Percentiles rank a stretch among this genome's conserved stretches.
phyloP scores from a whole-genome alignment of 2,797 vertebrate species.

The Chelmon rostratus region DNA sequence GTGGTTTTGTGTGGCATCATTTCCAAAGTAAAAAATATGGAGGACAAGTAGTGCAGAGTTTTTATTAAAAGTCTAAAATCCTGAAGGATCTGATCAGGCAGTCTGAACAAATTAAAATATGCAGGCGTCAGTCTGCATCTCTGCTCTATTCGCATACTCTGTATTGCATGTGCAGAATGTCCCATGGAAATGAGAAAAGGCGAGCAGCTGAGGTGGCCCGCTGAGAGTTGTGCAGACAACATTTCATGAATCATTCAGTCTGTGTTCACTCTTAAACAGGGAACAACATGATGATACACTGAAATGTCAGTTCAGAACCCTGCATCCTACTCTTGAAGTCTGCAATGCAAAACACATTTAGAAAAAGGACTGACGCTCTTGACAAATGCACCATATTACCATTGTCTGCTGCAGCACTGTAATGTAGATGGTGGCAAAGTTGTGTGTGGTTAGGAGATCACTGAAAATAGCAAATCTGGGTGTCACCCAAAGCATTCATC shows the following conservation, averaged over 20 bases:
- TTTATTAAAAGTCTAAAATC: neutral
- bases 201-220: neutral
- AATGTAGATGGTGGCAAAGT: neutral
- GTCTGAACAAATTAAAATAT: neutral
- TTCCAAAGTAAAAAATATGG: neutral
- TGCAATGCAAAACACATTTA: neutral
- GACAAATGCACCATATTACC: neutral
- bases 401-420: neutral
- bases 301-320: neutral
- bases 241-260: slow-evolving; percentile 21
- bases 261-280: slow-evolving; percentile 8
- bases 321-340: neutral
- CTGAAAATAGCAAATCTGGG: slow-evolving; percentile 2
- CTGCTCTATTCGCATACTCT: neutral
- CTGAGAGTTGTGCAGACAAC: slow-evolving; percentile 4
- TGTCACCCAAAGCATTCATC: neutral
- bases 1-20: neutral
- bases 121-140: slow-evolving; percentile 3
- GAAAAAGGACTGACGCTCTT: no score
- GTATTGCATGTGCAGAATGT: neutral
- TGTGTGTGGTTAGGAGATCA: neutral
- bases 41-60: slow-evolving; percentile 1
- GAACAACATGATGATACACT: neutral
- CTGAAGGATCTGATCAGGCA: neutral
- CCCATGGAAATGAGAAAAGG: neutral